Base-by-base conservation (phyloP, 1,140 invertebrate species). In the Drosophila littoralis region DNA sequence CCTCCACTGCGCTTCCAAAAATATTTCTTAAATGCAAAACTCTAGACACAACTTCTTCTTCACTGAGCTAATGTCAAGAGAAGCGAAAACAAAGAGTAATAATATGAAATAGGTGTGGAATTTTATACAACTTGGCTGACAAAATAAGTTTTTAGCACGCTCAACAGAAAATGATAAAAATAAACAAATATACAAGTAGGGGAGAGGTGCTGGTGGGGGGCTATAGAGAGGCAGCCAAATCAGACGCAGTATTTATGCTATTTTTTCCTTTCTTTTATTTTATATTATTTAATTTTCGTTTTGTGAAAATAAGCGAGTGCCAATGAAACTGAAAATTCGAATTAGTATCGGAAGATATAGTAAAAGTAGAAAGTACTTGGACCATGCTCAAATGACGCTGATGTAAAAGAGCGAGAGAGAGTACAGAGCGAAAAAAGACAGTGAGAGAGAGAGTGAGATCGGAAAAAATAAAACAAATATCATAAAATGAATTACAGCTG, bases 131-230 rank as follows among this genome's bases (percentile, higher is more conserved):
- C n/a, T 75, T 55, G 52, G 66, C 81, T 76, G 81, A 80, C 81
- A 84, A 28, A 80, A 83, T 81, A 73, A 83, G 69, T 72, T 79
- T 85, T 85, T 85, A 85, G 82, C 82, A 70, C 67, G 58, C 58
- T 71, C 36, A 33, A 70, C 59, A 28, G 67, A 58, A 75, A 61
- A 81, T 88, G 84, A 88, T 88, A 86, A 86, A 86, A 86, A 86
- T 88, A 86, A 88, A 83, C 76, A 83, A 83, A 79, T 72, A 55
- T 43, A 63, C 48, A 75, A 75, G 51, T 51, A 46, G 17, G 0
- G 36, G 48, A 28, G 57, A n/a, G 42, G 38, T 7, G 5, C 8
- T 22, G 12, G 32, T 15, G 22, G 9, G n/a, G 10, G 17, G 8
- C 5, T 2, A 1, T 1, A 17, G 10, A n/a, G 28, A 38, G 35